Base-by-base conservation (phyloP, 2,888 invertebrate species). In the Diaprepes abbreviatus region DNA sequence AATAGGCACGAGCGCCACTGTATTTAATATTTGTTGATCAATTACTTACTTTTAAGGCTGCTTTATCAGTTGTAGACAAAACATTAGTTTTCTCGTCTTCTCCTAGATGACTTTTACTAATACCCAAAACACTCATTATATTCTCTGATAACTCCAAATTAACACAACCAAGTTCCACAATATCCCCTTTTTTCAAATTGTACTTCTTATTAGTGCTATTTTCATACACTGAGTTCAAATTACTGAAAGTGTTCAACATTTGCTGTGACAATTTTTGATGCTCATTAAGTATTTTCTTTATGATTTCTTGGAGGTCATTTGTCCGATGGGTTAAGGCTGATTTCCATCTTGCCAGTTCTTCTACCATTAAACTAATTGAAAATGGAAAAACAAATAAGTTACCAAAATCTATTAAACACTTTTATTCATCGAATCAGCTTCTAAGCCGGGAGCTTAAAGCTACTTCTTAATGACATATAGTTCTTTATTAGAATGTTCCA, bases 321-420 rank as follows among this genome's bases (percentile, higher is more conserved):
- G 90, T 88, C 81, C 91, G 88, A 74, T 91, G 91, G 12, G 89
- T 89, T 19, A 96, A 85, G 62, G 91, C 88, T 52, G 93, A 93
- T 82, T 96, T 95, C 89, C 94, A 94, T 75, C 91, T 88, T 0
- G 95, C 95, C 74, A 96, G 83, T 85, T 97, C 96, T 85, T 97
- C 96, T 1, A 96, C 93, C 92, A 97, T 94, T 66, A 96, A 89
- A 82, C 96, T 96, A 79, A 38, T 86, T 86, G 64, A 17, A 50
- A 21, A 66, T 24, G 5, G 24, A 5, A 24, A 24, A 24, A n/a
- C n/a, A n/a, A n/a, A n/a, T n/a, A n/a, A n/a, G n/a, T n/a, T n/a
- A n/a, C n/a, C n/a, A n/a, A n/a, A n/a, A n/a, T n/a, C n/a, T n/a
- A n/a, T n/a, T n/a, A n/a, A n/a, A n/a, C n/a, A n/a, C n/a, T n/a